A percentile compares a stretch with the other conserved stretches of the same genome.
Conservation (phyloP, 1,140 invertebrate species). For the Hyposmocoma kahamanoa region DNA sequence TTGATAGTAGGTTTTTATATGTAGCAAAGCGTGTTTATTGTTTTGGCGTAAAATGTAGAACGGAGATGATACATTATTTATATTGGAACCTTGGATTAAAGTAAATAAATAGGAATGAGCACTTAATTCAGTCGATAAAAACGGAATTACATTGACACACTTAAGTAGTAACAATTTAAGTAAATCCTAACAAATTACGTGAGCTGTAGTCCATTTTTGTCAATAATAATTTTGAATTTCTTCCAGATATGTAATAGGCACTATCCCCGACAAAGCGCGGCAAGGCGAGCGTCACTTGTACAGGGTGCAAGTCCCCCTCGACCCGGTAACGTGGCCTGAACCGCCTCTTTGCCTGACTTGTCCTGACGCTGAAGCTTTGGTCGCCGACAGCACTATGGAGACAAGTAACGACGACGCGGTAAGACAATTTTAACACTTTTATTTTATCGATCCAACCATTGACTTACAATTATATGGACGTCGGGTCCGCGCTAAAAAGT, state of each 20-base stretch:
- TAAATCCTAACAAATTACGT: neutral
- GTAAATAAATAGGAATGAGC: too few species aligned
- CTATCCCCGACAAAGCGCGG: conserved; percentile 78
- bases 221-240: neutral
- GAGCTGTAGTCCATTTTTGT: too few species aligned
- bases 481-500: too few species aligned
- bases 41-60: too few species aligned
- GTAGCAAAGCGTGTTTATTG: too few species aligned
- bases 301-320: conserved; percentile 70
- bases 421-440: conserved; percentile 1
- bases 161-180: too few species aligned
- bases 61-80: too few species aligned
- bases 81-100: too few species aligned
- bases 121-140: too few species aligned
- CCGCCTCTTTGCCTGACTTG: conserved; percentile 59
- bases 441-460: neutral
- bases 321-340: conserved; percentile 42
- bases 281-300: conserved; percentile 85
- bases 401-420: conserved; percentile 37
- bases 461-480: too few species aligned
- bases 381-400: conserved; percentile 20
- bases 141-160: too few species aligned
- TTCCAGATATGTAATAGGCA: conserved; percentile 79
- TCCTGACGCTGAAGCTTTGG: conserved; percentile 18
- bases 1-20: too few species aligned